Percentiles rank a stretch among this genome's conserved stretches.
Conservation (phyloP, 1,140 invertebrate species). For the Sitophilus oryzae region DNA sequence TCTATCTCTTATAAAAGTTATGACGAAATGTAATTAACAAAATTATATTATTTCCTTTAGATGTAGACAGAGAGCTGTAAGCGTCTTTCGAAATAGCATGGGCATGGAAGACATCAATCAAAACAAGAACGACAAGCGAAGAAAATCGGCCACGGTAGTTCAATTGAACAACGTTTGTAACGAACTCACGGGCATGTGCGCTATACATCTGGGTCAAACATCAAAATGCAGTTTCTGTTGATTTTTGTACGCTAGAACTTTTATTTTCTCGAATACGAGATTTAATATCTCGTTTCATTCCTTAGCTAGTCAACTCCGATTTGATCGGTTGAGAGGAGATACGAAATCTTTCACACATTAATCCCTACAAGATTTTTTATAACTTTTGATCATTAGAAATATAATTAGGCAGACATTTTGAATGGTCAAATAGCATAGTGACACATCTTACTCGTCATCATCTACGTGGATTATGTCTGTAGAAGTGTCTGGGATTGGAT, state of each 20-base stretch:
- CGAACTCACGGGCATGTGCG: slow-evolving; percentile 50
- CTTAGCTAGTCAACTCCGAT: not conserved
- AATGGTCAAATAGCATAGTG: no score
- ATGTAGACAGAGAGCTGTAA: slow-evolving; percentile 39
- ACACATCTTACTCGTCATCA: no score
- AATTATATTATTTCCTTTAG: slow-evolving; percentile 1
- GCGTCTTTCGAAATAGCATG: slow-evolving; percentile 44
- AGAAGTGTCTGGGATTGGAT: no score
- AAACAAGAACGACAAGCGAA: slow-evolving; percentile 38
- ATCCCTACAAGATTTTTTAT: no score
- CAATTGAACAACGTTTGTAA: slow-evolving; percentile 45
- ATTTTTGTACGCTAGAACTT: not conserved
- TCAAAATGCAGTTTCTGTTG: slow-evolving; percentile 56
- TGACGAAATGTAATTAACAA: no score
- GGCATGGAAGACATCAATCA: slow-evolving; percentile 51
- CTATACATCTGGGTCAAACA: slow-evolving; percentile 51
- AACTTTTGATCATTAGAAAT: not conserved
- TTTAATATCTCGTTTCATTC: not conserved
- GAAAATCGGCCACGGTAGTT: slow-evolving; percentile 35
- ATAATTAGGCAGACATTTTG: no score
- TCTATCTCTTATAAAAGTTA: no score
- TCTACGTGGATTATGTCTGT: no score
- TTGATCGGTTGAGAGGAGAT: no score
- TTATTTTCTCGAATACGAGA: not conserved
- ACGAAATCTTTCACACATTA: no score